Evolutionary conservation across 2,113 vertebrate species (phyloP).

Genomic region (Actenoides hombroni): DNA sequence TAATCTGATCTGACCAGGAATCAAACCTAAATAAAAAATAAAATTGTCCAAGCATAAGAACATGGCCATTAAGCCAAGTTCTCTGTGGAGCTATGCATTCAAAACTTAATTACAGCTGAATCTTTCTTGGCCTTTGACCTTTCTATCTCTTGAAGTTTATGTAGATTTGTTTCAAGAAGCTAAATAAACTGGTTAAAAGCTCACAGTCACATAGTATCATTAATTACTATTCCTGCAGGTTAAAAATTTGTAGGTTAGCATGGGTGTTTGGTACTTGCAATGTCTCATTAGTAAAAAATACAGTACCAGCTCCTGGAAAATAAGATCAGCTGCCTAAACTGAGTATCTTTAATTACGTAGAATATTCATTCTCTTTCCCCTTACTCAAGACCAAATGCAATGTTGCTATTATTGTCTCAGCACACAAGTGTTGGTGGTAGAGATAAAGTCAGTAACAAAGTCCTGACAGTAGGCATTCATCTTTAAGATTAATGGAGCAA

Average conservation of each 20-base stretch:
- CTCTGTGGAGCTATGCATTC: neutral
- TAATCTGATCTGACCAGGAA: neutral
- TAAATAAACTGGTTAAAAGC: neutral
- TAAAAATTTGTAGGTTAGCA: neutral
- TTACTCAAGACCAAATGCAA: neutral
- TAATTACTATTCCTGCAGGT: neutral
- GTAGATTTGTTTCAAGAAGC: neutral
- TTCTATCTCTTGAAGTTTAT: neutral
- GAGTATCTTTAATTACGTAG: neutral
- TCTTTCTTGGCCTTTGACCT: neutral
- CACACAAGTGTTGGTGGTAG: neutral
- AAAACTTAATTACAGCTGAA: neutral
- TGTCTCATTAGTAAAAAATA: neutral
- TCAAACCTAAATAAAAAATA: neutral
- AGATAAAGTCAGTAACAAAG: constrained; percentile 12
- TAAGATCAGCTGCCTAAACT: neutral
- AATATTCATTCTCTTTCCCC: neutral
- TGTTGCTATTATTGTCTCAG: neutral
- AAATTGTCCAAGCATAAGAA: neutral
- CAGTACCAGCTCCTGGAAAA: neutral
- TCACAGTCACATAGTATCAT: neutral
- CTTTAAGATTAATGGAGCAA: constrained; percentile 16
- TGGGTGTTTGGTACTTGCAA: neutral
- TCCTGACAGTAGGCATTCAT: neutral
- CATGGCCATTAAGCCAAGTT: neutral